Base-by-base conservation (phyloP, 2,113 vertebrate species). In the Gallinago media region DNA sequence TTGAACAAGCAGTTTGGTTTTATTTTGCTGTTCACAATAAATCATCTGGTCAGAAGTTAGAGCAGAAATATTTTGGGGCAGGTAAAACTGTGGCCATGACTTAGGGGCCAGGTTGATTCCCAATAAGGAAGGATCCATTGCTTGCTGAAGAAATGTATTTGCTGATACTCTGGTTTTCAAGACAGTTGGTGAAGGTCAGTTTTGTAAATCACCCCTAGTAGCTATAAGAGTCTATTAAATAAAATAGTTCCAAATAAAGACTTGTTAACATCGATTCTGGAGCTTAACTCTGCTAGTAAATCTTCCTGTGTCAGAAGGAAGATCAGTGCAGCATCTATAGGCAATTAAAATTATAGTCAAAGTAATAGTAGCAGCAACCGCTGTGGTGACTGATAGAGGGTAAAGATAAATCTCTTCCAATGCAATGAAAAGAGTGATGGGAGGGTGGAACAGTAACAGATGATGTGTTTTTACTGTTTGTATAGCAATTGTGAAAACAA, bases 291-390 rank as follows among this genome's bases (percentile, higher is more conserved):
- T 18, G 40, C 83, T 56, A 26, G 42, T 92, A 82, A 78, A 94
- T 93, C 81, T 79, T 70, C 34, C 21, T 15, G 62, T 54, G 58
- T 79, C 85, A 80, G 76, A 92, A 89, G 80, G 67, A 75, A 77
- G 85, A 90, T 55, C 67, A 56, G 70, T 25, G 34, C 36, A 89
- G 81, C 58, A 81, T 47, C 89, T 85, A 84, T 5, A 88, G 81
- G 75, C 79, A 90, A 94, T 94, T 95, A 90, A 96, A 96, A 85
- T 85, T 61, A 83, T 13, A 72, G 82, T 62, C 40, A 65, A 90
- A 95, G 58, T 54, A 86, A 85, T 55, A 76, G 54, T 7, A 26
- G 44, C 22, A 55, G 50, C 68, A 94, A 62, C 36, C 34, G 27
- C 44, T 31, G n/a, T 4, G 3, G 61, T 42, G 29, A 26, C 34